Conservation (phyloP, 1,140 invertebrate species). For the Procambarus clarkii region DNA sequence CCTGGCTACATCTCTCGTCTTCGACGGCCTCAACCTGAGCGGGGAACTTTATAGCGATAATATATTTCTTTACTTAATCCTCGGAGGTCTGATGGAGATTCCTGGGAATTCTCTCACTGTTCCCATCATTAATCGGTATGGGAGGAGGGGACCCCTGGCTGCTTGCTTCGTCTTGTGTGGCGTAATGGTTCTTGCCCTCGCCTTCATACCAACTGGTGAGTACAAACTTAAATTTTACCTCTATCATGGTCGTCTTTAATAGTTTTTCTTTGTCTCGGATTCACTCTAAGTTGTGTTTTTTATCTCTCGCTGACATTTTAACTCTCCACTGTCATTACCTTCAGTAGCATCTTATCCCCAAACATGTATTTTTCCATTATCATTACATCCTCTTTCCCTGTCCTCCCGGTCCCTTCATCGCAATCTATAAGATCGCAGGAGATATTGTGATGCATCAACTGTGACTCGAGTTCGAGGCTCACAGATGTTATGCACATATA, state of each 20-base stretch:
- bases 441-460: too few relatives aligned
- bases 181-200: slow-evolving; percentile 36
- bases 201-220: slow-evolving; percentile 57
- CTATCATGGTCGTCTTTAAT: too few relatives aligned
- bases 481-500: not conserved
- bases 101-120: slow-evolving; percentile 56
- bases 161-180: slow-evolving; percentile 42
- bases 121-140: slow-evolving; percentile 49
- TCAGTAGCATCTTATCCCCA: too few relatives aligned
- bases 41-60: slow-evolving; percentile 52
- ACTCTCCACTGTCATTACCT: too few relatives aligned
- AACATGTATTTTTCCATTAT: too few relatives aligned
- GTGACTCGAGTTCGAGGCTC: too few relatives aligned
- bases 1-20: slow-evolving; percentile 57
- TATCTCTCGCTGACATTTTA: too few relatives aligned
- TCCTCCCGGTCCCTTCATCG: too few relatives aligned
- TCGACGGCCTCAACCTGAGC: slow-evolving; percentile 57
- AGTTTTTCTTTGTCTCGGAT: too few relatives aligned
- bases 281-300: too few relatives aligned
- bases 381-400: too few relatives aligned
- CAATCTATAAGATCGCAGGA: too few relatives aligned
- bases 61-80: slow-evolving; percentile 61
- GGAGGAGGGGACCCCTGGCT: slow-evolving; percentile 33
- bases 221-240: not conserved
- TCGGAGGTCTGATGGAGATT: slow-evolving; percentile 61